Percentiles rank a stretch among this genome's conserved stretches.
Conservation (phyloP, 2,888 invertebrate genomes). For the Bruchidius siliquastri region DNA sequence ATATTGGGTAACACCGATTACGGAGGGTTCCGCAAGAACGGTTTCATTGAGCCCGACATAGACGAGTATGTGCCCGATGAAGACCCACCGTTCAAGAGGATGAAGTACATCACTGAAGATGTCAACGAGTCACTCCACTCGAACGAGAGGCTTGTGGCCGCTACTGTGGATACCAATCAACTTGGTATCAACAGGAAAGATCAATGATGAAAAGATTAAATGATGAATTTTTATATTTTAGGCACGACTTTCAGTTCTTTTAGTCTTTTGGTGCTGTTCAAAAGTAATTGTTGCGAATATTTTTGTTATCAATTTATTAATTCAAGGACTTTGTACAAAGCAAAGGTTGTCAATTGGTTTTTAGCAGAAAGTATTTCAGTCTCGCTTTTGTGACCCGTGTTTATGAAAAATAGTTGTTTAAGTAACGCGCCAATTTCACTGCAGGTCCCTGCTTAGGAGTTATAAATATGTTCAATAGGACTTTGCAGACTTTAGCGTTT, state of each 20-base stretch:
- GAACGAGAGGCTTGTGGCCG: constrained; percentile 17
- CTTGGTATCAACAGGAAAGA: constrained; percentile 17
- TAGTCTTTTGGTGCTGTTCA: neutral
- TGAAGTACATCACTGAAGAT: constrained; percentile 15
- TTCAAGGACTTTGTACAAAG: neutral
- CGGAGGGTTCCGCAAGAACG: constrained; percentile 30
- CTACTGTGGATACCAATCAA: constrained; percentile 18
- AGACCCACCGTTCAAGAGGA: constrained; percentile 28
- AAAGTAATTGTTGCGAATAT: neutral
- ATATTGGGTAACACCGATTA: constrained; percentile 23
- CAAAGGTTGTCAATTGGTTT: neutral
- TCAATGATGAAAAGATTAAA: constrained; percentile 10
- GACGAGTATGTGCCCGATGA: constrained; percentile 29
- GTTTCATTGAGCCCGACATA: constrained; percentile 38
- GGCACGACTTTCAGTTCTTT: neutral
- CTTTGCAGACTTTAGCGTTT: no score
- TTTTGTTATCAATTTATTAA: neutral
- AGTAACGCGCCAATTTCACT: no score
- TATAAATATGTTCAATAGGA: no score
- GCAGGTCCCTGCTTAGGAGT: no score
- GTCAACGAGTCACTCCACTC: constrained; percentile 1
- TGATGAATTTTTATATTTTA: neutral
- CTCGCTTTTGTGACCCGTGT: neutral
- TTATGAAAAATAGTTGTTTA: neutral
- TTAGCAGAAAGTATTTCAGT: neutral